A percentile compares a stretch with the other conserved stretches of the same genome.
Evolutionary conservation across 1,140 invertebrate species (phyloP).

Genomic region (Drosophila bipectinata): DNA sequence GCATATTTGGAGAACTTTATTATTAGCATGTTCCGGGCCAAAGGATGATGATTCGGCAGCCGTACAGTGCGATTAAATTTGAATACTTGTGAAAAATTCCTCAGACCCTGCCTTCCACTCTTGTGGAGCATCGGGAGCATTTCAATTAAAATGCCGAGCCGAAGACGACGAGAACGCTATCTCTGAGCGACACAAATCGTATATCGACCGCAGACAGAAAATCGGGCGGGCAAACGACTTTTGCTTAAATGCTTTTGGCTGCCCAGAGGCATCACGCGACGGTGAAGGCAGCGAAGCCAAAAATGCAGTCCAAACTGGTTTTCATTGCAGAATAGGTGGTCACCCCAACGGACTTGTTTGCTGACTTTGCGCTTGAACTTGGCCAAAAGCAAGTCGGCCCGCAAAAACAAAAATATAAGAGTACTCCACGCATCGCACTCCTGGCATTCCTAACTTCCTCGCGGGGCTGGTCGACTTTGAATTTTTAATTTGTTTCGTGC

Average conservation of each 20-base stretch:
- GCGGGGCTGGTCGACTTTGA: constrained; percentile 59
- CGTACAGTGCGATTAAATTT: constrained; percentile 57
- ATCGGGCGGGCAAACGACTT: constrained; percentile 29
- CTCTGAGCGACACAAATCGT: constrained; percentile 29
- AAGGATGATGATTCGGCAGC: constrained; percentile 19
- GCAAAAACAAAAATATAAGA: constrained; percentile 14
- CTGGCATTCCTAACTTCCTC: constrained; percentile 33
- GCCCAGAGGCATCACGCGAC: constrained; percentile 12
- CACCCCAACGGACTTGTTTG: constrained; percentile 20
- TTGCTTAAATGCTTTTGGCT: constrained; percentile 73
- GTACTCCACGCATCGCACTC: constrained; percentile 29
- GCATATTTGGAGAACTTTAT: constrained; percentile 83
- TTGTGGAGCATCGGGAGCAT: constrained; percentile 25
- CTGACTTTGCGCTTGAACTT: constrained; percentile 69
- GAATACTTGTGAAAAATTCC: constrained; percentile 58
- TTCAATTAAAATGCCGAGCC: constrained; percentile 70
- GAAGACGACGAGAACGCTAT: constrained; percentile 22
- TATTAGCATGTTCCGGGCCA: constrained; percentile 66
- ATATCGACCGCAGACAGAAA: constrained; percentile 45
- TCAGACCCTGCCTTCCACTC: background rate
- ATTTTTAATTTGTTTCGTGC: constrained; percentile 69
- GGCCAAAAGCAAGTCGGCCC: constrained; percentile 42
- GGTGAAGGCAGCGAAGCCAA: constrained; percentile 2
- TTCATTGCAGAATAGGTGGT: constrained; percentile 37
- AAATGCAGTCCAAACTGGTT: constrained; percentile 67